phyloP scores from a whole-genome alignment of 2,113 vertebrate species.

The Corydoras maculifer region DNA sequence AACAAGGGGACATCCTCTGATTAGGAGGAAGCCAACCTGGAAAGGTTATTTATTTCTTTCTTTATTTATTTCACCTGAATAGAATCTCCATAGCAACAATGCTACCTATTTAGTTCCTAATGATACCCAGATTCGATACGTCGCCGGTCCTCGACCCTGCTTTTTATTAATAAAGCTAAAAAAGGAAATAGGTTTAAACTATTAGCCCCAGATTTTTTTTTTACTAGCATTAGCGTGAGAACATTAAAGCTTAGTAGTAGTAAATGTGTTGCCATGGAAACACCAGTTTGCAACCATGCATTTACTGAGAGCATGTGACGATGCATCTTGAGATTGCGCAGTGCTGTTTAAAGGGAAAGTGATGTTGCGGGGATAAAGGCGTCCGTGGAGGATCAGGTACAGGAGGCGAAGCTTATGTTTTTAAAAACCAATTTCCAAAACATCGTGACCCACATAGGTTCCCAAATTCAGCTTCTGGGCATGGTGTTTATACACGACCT shows the following conservation, averaged over 20 bases:
- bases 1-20: constrained; percentile 24
- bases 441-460: too few species aligned
- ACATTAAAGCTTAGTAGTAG: constrained; percentile 56
- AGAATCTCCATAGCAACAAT: constrained; percentile 48
- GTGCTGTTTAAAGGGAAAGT: constrained; percentile 58
- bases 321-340: constrained; percentile 6
- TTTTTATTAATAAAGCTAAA: constrained; percentile 71
- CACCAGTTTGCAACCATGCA: neutral
- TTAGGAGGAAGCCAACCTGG: constrained; percentile 50
- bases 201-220: constrained; percentile 55
- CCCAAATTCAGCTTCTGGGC: too few species aligned
- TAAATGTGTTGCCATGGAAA: neutral
- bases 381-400: constrained; percentile 38
- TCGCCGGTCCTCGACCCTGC: constrained; percentile 67
- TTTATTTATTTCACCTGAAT: constrained; percentile 50
- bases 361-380: constrained; percentile 37
- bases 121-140: constrained; percentile 36
- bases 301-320: constrained; percentile 12
- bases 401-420: constrained; percentile 35
- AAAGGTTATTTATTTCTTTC: constrained; percentile 40
- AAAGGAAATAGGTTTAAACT: constrained; percentile 42
- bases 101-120: constrained; percentile 40
- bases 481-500: too few species aligned
- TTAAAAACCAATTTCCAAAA: constrained; percentile 8
- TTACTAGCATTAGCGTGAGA: constrained; percentile 51